Percentiles rank a stretch among this genome's conserved stretches.
These are phyloP conservation scores for Aphelinus atriplicis DNA, from an alignment of 1,140 invertebrate genomes.

Conservation along the genomic window DNA sequence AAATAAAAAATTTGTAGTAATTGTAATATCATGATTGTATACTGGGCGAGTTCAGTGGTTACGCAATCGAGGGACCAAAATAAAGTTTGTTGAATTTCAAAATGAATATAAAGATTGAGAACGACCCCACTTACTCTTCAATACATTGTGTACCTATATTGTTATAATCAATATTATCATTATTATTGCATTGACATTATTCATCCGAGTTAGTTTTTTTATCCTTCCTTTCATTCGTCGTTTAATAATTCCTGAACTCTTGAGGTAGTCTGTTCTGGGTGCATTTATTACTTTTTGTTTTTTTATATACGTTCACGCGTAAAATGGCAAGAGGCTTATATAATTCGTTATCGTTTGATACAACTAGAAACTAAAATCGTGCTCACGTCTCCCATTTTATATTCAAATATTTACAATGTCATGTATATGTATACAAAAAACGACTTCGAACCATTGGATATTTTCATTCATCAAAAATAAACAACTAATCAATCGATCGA, in stretches of 20 bases:
- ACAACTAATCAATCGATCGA: neutral
- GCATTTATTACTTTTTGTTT: conserved; percentile 54
- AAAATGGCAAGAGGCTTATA: conserved; percentile 62
- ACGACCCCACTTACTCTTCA: neutral
- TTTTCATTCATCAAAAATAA: conserved; percentile 10
- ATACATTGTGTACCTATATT: conserved; percentile 11
- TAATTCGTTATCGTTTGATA: conserved; percentile 52
- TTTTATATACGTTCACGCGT: conserved; percentile 30
- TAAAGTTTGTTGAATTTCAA: neutral
- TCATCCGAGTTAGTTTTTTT: conserved; percentile 54
- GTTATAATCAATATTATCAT: conserved; percentile 53
- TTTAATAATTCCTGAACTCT: conserved; percentile 64
- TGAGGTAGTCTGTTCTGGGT: conserved; percentile 65
- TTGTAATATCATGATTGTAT: no score
- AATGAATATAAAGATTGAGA: conserved; percentile 34
- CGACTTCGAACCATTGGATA: conserved; percentile 45
- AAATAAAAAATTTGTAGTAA: no score
- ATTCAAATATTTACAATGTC: conserved; percentile 48
- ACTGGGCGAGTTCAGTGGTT: no score
- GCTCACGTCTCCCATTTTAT: conserved; percentile 18
- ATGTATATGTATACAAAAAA: neutral
- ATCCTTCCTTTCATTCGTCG: conserved; percentile 56
- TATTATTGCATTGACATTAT: conserved; percentile 64
- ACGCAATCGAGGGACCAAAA: no score
- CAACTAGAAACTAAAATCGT: conserved; percentile 42